A percentile compares a stretch with the other conserved stretches of the same genome.
phyloP scores from a whole-genome alignment of 2,888 invertebrate species.

The Formica aserva region DNA sequence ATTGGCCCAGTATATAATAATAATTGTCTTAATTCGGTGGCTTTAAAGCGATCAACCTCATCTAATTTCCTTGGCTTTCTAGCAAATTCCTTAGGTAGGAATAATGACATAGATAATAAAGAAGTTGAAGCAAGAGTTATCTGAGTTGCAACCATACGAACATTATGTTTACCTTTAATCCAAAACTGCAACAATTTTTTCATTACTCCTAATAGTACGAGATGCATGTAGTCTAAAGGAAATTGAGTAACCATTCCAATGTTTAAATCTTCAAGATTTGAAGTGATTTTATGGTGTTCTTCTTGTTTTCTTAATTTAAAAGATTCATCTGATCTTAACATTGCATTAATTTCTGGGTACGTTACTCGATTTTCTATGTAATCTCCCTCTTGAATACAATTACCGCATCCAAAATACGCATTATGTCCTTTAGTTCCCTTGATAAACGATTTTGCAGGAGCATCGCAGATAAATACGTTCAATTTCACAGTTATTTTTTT shows the following conservation, averaged over 20 bases:
- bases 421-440: constrained; percentile 26
- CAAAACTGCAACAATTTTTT: no score
- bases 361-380: constrained; percentile 11
- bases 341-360: constrained; percentile 29
- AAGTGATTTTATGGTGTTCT: constrained; percentile 53
- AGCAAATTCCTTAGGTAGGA: no score
- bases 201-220: no score
- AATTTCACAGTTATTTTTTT: constrained; percentile 17
- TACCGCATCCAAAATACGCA: constrained; percentile 14
- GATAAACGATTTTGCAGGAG: constrained; percentile 31
- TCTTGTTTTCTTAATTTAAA: constrained; percentile 40
- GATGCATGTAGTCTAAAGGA: no score
- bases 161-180: neutral
- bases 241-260: constrained; percentile 22
- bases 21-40: no score
- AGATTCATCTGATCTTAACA: constrained; percentile 45
- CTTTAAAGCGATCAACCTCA: no score
- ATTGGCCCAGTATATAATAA: no score
- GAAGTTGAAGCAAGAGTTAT: no score
- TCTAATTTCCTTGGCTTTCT: no score
- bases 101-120: no score
- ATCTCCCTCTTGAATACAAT: no score
- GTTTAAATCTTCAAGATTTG: constrained; percentile 43
- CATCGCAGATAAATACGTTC: constrained; percentile 23
- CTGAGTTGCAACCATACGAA: neutral